Base-by-base conservation (phyloP, 2,797 vertebrate genomes). In the Odontamblyopus lacepedii region DNA sequence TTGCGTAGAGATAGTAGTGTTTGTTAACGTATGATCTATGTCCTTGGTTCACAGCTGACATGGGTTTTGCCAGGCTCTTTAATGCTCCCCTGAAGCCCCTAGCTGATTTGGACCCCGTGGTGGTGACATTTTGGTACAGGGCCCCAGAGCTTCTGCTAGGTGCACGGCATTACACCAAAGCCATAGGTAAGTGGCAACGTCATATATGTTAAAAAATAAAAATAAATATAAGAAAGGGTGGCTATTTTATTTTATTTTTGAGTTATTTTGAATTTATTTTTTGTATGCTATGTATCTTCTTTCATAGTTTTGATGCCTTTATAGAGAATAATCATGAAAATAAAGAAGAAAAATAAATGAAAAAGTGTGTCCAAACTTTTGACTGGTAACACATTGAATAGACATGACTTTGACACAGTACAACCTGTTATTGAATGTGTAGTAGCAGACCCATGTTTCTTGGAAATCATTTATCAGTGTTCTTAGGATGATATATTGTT, bases 11-110 rank as follows among this genome's bases (percentile, higher is more conserved):
- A 63, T 63, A 35, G 61, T 30, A 38, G 3, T 35, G 18, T 63
- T n/a, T 63, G 30, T 4, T 63, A n/a, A 35, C 8, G 9, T 38
- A n/a, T 63, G 61, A n/a, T 27, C 61, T 32, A 15, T 61, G 59
- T 30, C 59, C 59, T 32, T 61, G 13, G 29, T 61, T 3, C 0
- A 68, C 94, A 99, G 98, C 98, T 90, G 98, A 99, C 90, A 99
- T 99, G 98, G 98, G 98, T 89, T 99, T 99, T 96, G 98, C 98
- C 89, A 96, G 98, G 67, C 96, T 99, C 91, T 99, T 99, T 96
- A 99, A 99, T 95, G 99, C 98, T 95, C 98, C 98, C 88, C 95
- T 99, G 92, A 99, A 99, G 97, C 98, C 98, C 97, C 97, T 99
- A 98, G 98, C 98, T 87, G 98, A 99, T 94, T 94, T 99, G 87